Base-by-base conservation (phyloP, 2,888 invertebrate species). In the Colletes collaris region DNA sequence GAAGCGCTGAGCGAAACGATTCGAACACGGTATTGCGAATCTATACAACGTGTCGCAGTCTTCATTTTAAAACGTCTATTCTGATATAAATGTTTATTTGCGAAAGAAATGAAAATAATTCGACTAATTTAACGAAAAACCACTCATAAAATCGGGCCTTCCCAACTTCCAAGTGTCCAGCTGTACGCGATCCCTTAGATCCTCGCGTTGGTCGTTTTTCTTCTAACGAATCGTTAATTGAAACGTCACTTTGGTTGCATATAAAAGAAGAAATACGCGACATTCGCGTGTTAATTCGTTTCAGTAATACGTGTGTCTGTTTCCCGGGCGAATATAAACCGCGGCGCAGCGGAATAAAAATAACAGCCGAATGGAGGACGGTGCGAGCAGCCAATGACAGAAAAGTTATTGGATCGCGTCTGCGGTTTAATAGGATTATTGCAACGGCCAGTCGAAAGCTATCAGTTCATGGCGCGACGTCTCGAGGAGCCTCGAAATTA, bases 401-500 rank as follows among this genome's bases (percentile, higher is more conserved):
- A 71, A 79, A 79, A 86, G 80, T 85, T 87, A 88, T 86, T 82
- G 88, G 83, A 87, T 81, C 73, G 86, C 73, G 81, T 82, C 79
- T 76, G 75, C 70, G 67, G 80, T 84, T 81, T 86, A 87, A 89
- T 87, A 77, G 86, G 83, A 89, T 87, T 82, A 85, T 83, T 81
- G 81, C 77, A 64, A 83, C 71, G 79, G 73, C 64, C 81, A 78
- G 84, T 85, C 82, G 67, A 65, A 72, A 74, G 76, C 81, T 79
- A 82, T 84, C 86, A 76, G 85, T 80, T 79, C 84, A 62, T 58
- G 64, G 69, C 62, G 78, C 49, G 64, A 82, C 72, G 66, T 84
- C 75, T 80, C 80, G 81, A 78, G 70, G 79, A 80, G 83, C 60
- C 60, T 74, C 55, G 63, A 73, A 84, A 88, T 86, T 87, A 87